A percentile compares a stretch with the other conserved stretches of the same genome.
phyloP scores from a whole-genome alignment of 2,113 vertebrate species.

The Actenoides lindsayi region DNA sequence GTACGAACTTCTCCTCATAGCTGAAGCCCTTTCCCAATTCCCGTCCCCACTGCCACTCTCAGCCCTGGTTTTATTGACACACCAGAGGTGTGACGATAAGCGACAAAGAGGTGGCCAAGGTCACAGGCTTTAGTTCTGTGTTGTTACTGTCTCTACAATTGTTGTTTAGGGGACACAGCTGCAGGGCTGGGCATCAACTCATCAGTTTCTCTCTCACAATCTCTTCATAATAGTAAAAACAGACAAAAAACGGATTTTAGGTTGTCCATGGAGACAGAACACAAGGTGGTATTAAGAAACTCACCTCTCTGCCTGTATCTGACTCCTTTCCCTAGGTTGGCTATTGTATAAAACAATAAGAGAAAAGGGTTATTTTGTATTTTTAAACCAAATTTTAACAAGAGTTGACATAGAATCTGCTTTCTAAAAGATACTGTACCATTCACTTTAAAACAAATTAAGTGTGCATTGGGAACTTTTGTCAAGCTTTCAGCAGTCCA shows the following conservation, averaged over 20 bases:
- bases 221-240: not conserved
- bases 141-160: not conserved
- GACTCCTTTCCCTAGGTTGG: not conserved
- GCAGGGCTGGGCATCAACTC: not conserved
- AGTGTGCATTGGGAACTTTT: not conserved
- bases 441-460: not conserved
- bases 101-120: fast-evolving
- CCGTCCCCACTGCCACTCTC: not conserved
- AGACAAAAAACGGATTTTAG: not conserved
- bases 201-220: not conserved
- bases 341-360: not conserved
- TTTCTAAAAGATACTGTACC: not conserved
- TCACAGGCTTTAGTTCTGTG: not conserved
- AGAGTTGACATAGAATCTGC: not conserved
- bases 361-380: not conserved
- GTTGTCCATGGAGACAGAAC: not conserved
- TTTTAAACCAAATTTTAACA: not conserved
- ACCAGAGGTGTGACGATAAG: not conserved
- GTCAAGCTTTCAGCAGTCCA: not conserved
- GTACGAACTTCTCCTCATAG: not conserved
- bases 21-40: not conserved
- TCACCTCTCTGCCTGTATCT: not conserved
- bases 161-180: fast-evolving
- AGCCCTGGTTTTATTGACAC: not conserved
- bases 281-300: not conserved